Base-by-base conservation (phyloP, 2,113 vertebrate species). In the Macaca nemestrina region DNA sequence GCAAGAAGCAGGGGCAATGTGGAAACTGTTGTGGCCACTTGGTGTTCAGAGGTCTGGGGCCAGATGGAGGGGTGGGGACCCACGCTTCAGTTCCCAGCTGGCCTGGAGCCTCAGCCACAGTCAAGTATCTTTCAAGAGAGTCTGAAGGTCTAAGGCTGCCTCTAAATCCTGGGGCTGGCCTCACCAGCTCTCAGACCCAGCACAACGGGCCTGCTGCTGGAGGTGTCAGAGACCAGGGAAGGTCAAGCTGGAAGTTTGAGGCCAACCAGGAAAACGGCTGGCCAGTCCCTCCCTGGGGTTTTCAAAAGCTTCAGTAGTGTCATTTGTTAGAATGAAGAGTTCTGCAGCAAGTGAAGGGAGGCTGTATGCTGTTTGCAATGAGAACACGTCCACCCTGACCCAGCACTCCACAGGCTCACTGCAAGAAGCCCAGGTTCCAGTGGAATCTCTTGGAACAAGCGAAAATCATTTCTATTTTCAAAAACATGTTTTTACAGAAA, bases 331-430 rank as follows among this genome's bases (percentile, higher is more conserved):
- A 94, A 50, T 35, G 52, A 92, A 70, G 87, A 85, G 6, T 57
- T 80, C 23, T 59, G 27, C 1, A 27, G 40, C 68, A 70, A 12
- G 35, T 0, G 0, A 72, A 9, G 38, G 1, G 22, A 67, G 57
- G 23, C 3, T 1, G 5, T 12, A 3, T 18, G 3, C 8, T 6
- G 1, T n/a, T 61, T 67, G 25, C 3, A 38, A 1, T 0, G 17
- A 70, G 68, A 25, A 22, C n/a, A 45, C 0, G 0, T 27, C 67
- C 20, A 1, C 16, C 45, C 13, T 57, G 17, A 23, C 50, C 72
- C 5, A 23, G 70, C 18, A 45, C 4, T 23, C 81, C 18, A 5
- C 59, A 59, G n/a, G 50, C 14, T 96, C 40, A 38, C 48, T 27
- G 2, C 0, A 35, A 59, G 67, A 85, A 57, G 35, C 27, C 23